Base-by-base conservation (phyloP, 2,113 vertebrate genomes). In the Scalopus aquaticus region DNA sequence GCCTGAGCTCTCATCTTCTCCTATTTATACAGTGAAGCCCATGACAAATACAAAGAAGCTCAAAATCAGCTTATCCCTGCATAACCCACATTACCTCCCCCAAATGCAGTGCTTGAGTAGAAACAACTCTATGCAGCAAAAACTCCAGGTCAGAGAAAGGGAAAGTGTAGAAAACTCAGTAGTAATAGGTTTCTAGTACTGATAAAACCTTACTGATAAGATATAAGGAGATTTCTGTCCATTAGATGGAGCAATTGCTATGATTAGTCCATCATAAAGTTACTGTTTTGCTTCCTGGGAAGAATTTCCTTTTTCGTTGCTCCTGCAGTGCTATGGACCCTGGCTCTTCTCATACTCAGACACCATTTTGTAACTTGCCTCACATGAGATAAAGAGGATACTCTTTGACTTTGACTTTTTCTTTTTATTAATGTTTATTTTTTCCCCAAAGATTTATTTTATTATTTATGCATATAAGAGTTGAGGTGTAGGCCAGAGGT, bases 21-120 rank as follows among this genome's bases (percentile, higher is more conserved):
- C 98, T 98, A 98, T 98, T 98, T 98, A 98, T 98, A 98, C 98
- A 98, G 98, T 98, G 98, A 98, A 98, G 98, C 98, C 98, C 98
- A 98, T 98, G 96, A 97, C 96, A 97, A 97, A 94, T 95, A 97
- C 96, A 86, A 93, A 96, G 44, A 97, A 97, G 96, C 78, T 69
- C 37, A 44, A 10, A 20, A 56, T 42, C 42, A 35, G 37, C 77
- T 51, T 0, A 17, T 19, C 54, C 37, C 11, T 67, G 5, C 65
- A 4, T 56, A 46, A 46, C 62, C 22, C 39, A 30, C 30, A 56
- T 32, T 72, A 26, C 9, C 17, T 73, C 28, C 13, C 17, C 12
- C 30, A 37, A 44, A 65, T 65, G 44, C 0, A 79, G 10, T 62
- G n/a, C 8, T 51, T 87, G 44, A n/a, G 51, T 39, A n/a, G 15